These are phyloP conservation scores for Plebejus anna DNA, from an alignment of 2,888 invertebrate species.

Conservation along the genomic window DNA sequence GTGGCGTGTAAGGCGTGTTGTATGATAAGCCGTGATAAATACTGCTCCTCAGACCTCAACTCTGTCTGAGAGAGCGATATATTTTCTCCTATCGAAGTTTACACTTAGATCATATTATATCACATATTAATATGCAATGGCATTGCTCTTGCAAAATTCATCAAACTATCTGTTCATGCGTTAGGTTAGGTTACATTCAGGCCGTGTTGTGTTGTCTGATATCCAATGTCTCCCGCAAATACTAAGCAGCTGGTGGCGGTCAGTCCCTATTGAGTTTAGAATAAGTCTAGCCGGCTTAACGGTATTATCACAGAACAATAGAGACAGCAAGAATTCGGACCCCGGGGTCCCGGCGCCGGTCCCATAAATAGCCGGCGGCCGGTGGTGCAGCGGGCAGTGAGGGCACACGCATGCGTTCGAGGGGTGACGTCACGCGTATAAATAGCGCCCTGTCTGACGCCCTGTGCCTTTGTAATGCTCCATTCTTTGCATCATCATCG, in stretches of 20 bases:
- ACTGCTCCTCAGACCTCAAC: not conserved
- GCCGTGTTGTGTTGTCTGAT: no score
- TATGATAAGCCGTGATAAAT: not conserved
- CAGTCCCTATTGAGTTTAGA: not conserved
- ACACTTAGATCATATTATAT: no score
- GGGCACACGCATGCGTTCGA: slow-evolving; percentile 1
- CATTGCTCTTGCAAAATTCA: not conserved
- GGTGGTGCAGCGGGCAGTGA: slow-evolving; percentile 3
- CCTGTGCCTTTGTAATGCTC: slow-evolving; percentile 12
- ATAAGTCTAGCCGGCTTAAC: not conserved
- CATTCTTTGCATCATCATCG: not conserved
- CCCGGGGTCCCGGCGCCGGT: not conserved
- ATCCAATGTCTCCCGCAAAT: no score
- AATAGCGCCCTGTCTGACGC: slow-evolving; percentile 18
- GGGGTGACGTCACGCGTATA: slow-evolving; percentile 21
- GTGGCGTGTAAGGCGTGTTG: not conserved
- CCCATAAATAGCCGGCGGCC: slow-evolving; percentile 17
- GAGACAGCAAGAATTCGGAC: not conserved
- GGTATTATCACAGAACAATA: not conserved
- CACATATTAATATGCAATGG: no score
- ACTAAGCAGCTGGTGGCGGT: not conserved
- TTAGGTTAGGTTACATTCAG: not conserved
- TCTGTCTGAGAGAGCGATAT: not conserved
- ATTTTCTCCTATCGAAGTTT: not conserved
- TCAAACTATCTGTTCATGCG: not conserved